Evolutionary conservation across 1,140 invertebrate species (phyloP).

Genomic region (Pristionchus pacificus): DNA sequence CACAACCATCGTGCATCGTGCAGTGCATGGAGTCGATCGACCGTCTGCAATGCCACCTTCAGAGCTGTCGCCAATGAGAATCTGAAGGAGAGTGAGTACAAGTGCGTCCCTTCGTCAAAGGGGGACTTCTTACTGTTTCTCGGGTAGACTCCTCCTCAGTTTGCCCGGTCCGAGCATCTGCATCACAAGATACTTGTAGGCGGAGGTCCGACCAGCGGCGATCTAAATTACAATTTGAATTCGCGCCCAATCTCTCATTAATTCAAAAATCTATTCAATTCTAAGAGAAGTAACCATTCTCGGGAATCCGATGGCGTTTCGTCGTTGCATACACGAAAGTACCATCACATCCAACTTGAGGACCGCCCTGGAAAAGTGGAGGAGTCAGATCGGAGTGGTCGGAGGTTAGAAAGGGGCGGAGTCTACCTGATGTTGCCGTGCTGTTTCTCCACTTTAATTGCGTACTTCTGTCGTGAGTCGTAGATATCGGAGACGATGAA

Average conservation of each 20-base stretch:
- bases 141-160: neutral
- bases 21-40: slow-evolving; percentile 37
- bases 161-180: slow-evolving; percentile 18
- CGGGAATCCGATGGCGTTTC: neutral
- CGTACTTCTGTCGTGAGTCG: slow-evolving; percentile 19
- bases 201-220: neutral
- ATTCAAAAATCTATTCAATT: neutral
- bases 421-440: slow-evolving; percentile 23
- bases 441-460: slow-evolving; percentile 37
- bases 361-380: slow-evolving; percentile 10
- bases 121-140: neutral
- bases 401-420: neutral
- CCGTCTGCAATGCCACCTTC: slow-evolving; percentile 32
- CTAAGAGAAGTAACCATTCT: neutral
- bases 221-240: neutral
- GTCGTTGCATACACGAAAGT: slow-evolving; percentile 17
- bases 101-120: neutral
- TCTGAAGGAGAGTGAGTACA: slow-evolving; percentile 3
- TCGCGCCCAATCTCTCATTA: neutral
- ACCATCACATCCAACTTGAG: slow-evolving; percentile 40
- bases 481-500: neutral
- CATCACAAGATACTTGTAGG: slow-evolving; percentile 24
- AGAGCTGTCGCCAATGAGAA: slow-evolving; percentile 39
- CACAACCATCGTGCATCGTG: slow-evolving; percentile 39
- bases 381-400: neutral